phyloP scores from a whole-genome alignment of 2,888 invertebrate genomes.

The Pegoplata infirma region DNA sequence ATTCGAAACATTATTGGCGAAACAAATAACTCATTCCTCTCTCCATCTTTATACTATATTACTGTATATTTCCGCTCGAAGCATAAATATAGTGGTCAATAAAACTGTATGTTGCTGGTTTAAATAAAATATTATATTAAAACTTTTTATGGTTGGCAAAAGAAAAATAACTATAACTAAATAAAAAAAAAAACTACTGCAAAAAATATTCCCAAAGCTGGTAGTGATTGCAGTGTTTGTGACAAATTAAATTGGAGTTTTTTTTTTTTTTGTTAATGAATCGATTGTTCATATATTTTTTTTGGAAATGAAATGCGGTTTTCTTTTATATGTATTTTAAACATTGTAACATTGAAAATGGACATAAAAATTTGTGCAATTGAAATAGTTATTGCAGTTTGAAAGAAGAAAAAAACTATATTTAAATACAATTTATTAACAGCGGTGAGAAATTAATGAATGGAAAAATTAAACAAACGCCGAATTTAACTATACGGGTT shows the following conservation, averaged over 20 bases:
- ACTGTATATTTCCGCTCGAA: too few species aligned
- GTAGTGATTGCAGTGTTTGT: slow-evolving; percentile 37
- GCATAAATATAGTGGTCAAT: not conserved
- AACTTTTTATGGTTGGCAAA: slow-evolving; percentile 22
- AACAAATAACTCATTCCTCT: too few species aligned
- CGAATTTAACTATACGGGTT: too few species aligned
- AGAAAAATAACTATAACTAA: not conserved
- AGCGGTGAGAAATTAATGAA: too few species aligned
- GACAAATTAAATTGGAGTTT: slow-evolving; percentile 48
- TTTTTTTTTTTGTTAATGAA: slow-evolving; percentile 42
- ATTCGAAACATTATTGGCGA: too few species aligned
- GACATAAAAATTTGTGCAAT: not conserved
- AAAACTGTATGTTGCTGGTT: not conserved
- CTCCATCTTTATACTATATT: too few species aligned
- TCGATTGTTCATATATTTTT: slow-evolving; percentile 32
- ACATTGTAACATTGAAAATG: not conserved
- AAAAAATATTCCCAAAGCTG: slow-evolving; percentile 2
- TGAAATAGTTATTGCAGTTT: not conserved
- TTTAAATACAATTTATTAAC: too few species aligned
- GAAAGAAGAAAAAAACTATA: too few species aligned
- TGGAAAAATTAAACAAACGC: too few species aligned
- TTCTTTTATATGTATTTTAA: not conserved
- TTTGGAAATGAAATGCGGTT: not conserved
- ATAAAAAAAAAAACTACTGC: not conserved
- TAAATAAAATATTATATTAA: slow-evolving; percentile 16